A percentile compares a stretch with the other conserved stretches of the same genome.
Conservation (phyloP, 2,888 invertebrate genomes). For the Hybos culiciformis region DNA sequence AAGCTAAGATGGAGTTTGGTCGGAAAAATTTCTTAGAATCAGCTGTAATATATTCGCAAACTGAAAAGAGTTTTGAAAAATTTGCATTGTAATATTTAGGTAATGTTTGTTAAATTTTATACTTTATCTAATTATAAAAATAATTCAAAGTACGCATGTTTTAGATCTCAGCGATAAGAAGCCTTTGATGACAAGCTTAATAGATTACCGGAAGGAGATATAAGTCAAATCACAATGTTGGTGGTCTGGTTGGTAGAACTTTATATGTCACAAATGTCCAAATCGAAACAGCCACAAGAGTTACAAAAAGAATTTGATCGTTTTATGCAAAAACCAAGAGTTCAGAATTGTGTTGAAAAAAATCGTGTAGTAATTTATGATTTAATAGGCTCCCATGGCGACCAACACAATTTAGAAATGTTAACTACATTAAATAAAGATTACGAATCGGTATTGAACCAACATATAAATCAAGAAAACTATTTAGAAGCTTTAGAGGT, state of each 20-base stretch:
- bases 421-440: slow-evolving; percentile 74
- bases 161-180: slow-evolving; percentile 65
- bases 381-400: slow-evolving; percentile 87
- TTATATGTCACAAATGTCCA: slow-evolving; percentile 76
- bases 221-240: slow-evolving; percentile 81
- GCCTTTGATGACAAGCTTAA: slow-evolving; percentile 78
- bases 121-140: no score
- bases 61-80: slow-evolving; percentile 86
- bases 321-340: slow-evolving; percentile 56
- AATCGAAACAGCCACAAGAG: slow-evolving; percentile 25
- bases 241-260: slow-evolving; percentile 92
- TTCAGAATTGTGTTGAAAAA: slow-evolving; percentile 63
- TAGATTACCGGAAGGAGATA: slow-evolving; percentile 55
- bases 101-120: no score
- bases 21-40: slow-evolving; percentile 66
- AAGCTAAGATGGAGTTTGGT: slow-evolving; percentile 74
- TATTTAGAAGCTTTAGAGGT: slow-evolving; percentile 60
- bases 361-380: slow-evolving; percentile 78
- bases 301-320: slow-evolving; percentile 62
- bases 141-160: no score
- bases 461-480: slow-evolving; percentile 70
- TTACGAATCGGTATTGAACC: slow-evolving; percentile 79
- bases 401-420: slow-evolving; percentile 77
- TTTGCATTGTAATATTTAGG: slow-evolving; percentile 90
- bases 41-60: slow-evolving; percentile 79